These are phyloP conservation scores for Erebia ligea DNA, from an alignment of 2,888 invertebrate genomes.

Conservation along the genomic window DNA sequence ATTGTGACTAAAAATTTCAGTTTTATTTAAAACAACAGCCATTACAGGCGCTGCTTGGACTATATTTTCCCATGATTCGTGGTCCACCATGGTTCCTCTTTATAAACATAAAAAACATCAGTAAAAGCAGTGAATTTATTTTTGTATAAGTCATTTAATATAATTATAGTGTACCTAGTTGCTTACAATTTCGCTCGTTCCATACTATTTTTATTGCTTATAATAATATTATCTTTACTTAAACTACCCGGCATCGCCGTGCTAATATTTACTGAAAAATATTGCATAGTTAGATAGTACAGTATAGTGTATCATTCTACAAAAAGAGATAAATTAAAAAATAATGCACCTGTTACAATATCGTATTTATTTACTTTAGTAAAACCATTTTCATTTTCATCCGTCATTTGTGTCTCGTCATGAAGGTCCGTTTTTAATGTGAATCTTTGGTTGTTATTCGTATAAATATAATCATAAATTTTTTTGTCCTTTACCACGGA, in stretches of 20 bases:
- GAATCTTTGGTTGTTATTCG: not conserved
- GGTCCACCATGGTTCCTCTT: conserved; percentile 59
- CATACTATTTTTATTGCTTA: not conserved
- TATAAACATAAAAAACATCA: conserved; percentile 22
- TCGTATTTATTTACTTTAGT: not conserved
- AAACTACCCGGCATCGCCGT: not conserved
- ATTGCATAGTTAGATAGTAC: not conserved
- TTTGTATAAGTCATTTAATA: too few species aligned
- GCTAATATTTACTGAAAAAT: not conserved
- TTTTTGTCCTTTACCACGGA: not conserved
- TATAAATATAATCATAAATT: not conserved
- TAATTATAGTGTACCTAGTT: not conserved
- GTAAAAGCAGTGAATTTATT: not conserved
- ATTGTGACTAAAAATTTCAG: conserved; percentile 25
- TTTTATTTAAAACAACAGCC: conserved; percentile 58
- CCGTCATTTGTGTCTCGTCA: not conserved
- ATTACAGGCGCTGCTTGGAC: conserved; percentile 69
- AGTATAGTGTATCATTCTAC: not conserved
- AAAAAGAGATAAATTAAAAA: not conserved
- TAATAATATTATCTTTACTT: conserved; percentile 1
- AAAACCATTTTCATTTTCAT: not conserved
- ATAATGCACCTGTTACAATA: not conserved
- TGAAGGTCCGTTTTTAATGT: not conserved
- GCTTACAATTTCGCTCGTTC: not conserved
- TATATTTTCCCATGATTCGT: conserved; percentile 73